Evolutionary conservation across 2,888 invertebrate species (phyloP), one percentile per base, ranked within the genome.

Genomic region (Aphidoletes aphidimyza): DNA sequence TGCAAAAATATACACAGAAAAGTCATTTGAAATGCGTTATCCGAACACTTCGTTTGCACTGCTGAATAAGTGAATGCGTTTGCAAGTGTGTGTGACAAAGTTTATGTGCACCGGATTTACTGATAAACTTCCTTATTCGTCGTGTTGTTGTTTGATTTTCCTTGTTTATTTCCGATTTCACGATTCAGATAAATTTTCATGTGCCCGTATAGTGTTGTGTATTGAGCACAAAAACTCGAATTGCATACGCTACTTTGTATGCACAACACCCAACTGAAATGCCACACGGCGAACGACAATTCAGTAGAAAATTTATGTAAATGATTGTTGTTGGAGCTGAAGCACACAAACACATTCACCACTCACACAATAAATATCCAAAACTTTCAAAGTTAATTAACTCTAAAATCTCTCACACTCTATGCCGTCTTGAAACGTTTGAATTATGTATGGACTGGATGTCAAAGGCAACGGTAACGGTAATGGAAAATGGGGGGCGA

Each of bases 81-180:
- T n/a, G n/a, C n/a, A n/a, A 17, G 11, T n/a, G 22, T n/a, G 2
- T 81, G 36, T 37, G n/a, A 37, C n/a, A 81, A 81, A 81, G 81
- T 81, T 81, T 81, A 81, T 81, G 36, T 37, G 81, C 37, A 37
- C 81, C 81, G 81, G 81, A 81, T 81, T 81, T 81, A 37, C 37
- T 81, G 81, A 81, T 81, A 81, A 81, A 81, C 81, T 81, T 81
- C 81, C 81, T 37, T 37, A 81, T 36, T 81, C 37, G 22, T 81
- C 81, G 81, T 81, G n/a, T 37, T 36, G 36, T 36, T 37, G 37
- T 81, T 81, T 69, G 69, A 69, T 69, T 69, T 69, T 69, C 69
- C 69, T 81, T 81, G 81, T 81, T 81, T 37, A 81, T 81, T 81
- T 81, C 81, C 81, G 81, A 81, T 81, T 81, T 81, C 8, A 37